Base-by-base conservation (phyloP, 2,888 invertebrate genomes). In the Trachelus tabidus region DNA sequence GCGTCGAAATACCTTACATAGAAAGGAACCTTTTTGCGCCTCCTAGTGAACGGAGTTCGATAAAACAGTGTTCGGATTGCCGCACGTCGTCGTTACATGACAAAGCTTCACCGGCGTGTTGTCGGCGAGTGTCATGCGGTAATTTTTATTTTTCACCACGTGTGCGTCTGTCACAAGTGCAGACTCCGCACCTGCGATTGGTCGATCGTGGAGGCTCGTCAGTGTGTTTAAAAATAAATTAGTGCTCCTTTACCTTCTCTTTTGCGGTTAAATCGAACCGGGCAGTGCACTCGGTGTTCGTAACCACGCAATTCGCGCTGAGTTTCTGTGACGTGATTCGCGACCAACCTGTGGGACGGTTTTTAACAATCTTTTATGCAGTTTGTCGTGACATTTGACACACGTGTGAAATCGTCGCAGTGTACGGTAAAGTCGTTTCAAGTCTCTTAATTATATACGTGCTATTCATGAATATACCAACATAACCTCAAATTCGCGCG, bases 191-290 rank as follows among this genome's bases (percentile, higher is more conserved):
- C 80, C 83, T 83, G 83, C 81, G 83, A 87, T 87, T 87, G 88
- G 87, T 76, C 37, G 80, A 68, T 34, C 35, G 34, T 77, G 85
- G 87, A 81, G 87, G 87, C 88, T 87, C 88, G 87, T 84, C 81
- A 77, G 71, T 79, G 79, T 80, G 83, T 85, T 88, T 84, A 87
- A 88, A 88, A 88, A 88, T 88, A 89, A 82, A 84, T 88, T 80
- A 83, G 81, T 81, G 31, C 69, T 83, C 68, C 79, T 80, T 79
- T 77, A 77, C 75, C 74, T 77, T 79, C 76, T 80, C 79, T 71
- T 80, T 80, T 82, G 82, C 23, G 56, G 23, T 84, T 87, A 83
- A 87, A 86, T 85, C 81, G 80, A 85, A 84, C 83, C 87, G 88
- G 87, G 77, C 87, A 87, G 86, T 88, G 85, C 86, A 88, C 88